phyloP scores from a whole-genome alignment of 1,140 invertebrate genomes.

The Hirudo medicinalis region DNA sequence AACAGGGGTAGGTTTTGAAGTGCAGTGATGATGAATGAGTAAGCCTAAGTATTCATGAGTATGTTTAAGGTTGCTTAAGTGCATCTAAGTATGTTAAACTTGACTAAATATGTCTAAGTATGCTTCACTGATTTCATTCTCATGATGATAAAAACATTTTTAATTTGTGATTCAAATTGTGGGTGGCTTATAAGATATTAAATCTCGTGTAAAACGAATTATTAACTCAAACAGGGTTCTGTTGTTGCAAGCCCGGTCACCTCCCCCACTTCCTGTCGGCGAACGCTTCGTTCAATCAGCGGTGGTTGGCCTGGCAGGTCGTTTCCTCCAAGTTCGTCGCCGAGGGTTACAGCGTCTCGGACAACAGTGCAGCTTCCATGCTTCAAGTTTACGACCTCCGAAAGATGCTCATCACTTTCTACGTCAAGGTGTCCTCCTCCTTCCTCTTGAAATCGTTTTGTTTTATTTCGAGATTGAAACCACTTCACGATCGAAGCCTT shows the following conservation, averaged over 20 bases:
- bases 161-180: no score
- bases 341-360: constrained; percentile 93
- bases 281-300: constrained; percentile 89
- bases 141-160: no score
- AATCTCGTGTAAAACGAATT: no score
- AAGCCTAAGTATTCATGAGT: no score
- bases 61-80: no score
- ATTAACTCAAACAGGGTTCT: constrained; percentile 50
- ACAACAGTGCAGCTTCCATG: constrained; percentile 90
- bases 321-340: constrained; percentile 84
- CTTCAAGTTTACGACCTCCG: constrained; percentile 92
- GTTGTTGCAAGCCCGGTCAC: constrained; percentile 83
- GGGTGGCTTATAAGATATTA: no score
- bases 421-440: constrained; percentile 63
- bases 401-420: constrained; percentile 90
- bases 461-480: no score
- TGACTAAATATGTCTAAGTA: no score
- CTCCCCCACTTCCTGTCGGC: constrained; percentile 72
- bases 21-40: not conserved
- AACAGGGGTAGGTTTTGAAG: constrained; percentile 55
- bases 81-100: no score
- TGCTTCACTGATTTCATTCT: no score
- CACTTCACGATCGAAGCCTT: not conserved
- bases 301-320: constrained; percentile 92
- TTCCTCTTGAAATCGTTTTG: not conserved